These are phyloP conservation scores for Trichogramma pretiosum DNA, from an alignment of 1,140 invertebrate species.

Conservation along the genomic window DNA sequence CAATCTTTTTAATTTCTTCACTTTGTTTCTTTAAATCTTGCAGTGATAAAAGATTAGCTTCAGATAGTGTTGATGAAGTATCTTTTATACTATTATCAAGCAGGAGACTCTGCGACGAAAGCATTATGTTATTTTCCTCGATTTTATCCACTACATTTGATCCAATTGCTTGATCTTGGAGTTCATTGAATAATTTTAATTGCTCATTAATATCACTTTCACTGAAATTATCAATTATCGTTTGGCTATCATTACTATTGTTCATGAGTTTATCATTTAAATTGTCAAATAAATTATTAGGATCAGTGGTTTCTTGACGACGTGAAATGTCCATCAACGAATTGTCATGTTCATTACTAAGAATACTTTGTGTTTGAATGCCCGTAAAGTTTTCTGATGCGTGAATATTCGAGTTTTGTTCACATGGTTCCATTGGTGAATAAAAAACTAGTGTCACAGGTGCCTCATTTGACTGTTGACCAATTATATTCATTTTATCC, in stretches of 20 bases:
- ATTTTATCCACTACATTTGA: not conserved
- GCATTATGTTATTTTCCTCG: not conserved
- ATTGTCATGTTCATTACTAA: constrained; percentile 19
- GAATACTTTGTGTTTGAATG: constrained; percentile 18
- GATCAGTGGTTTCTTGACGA: constrained; percentile 13
- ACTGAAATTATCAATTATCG: constrained; percentile 23
- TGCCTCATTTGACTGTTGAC: constrained; percentile 11
- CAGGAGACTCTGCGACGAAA: constrained; percentile 3
- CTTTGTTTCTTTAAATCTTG: too few species aligned
- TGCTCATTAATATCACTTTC: constrained; percentile 23
- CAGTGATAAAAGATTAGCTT: constrained; percentile 10
- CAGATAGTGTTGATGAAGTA: constrained; percentile 6
- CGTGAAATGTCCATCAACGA: constrained; percentile 13
- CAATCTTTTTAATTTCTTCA: too few species aligned
- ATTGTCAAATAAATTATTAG: constrained; percentile 21
- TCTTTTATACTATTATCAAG: constrained; percentile 8
- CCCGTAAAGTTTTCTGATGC: constrained; percentile 5
- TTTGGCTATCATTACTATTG: constrained; percentile 16
- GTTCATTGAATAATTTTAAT: constrained; percentile 27
- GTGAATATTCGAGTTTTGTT: constrained; percentile 3
- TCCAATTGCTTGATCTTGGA: constrained; percentile 12
- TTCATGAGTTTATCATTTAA: constrained; percentile 13
- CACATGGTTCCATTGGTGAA: constrained; percentile 13
- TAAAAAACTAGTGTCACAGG: constrained; percentile 18
- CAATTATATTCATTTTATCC: too few species aligned